Conservation (phyloP, 1,140 invertebrate genomes). For the Heliconius hewitsoni region DNA sequence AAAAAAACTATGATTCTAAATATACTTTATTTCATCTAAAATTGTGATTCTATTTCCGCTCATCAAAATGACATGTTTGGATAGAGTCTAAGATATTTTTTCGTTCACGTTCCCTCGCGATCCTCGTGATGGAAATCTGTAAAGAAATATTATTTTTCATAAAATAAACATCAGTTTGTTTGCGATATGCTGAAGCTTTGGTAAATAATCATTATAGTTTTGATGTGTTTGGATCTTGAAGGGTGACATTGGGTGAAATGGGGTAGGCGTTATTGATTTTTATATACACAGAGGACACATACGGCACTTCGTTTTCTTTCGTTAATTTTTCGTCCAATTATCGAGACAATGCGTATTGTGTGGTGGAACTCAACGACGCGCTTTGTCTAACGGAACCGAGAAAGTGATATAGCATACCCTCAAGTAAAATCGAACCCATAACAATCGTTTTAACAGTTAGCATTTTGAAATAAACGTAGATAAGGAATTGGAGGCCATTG, state of each 20-base stretch:
- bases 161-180: conserved; percentile 51
- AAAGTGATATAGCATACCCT: no score
- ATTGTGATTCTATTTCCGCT: conserved; percentile 57
- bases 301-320: no score
- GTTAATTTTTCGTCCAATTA: no score
- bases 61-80: conserved; percentile 61
- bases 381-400: no score
- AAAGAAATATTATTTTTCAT: conserved; percentile 62
- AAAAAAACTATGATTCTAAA: conserved; percentile 12
- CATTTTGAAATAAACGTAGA: no score
- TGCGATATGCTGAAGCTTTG: conserved; percentile 21
- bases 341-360: no score
- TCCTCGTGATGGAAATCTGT: conserved; percentile 52
- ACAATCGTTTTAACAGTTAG: no score
- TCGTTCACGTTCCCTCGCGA: conserved; percentile 45
- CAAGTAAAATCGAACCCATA: no score
- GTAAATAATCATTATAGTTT: not conserved
- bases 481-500: no score
- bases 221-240: not conserved
- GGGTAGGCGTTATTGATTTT: not conserved
- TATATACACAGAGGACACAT: no score
- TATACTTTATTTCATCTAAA: conserved; percentile 35
- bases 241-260: not conserved
- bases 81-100: conserved; percentile 57
- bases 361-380: no score